Evolutionary conservation across 1,140 invertebrate genomes (phyloP).

Genomic region (Dinoponera quadriceps): DNA sequence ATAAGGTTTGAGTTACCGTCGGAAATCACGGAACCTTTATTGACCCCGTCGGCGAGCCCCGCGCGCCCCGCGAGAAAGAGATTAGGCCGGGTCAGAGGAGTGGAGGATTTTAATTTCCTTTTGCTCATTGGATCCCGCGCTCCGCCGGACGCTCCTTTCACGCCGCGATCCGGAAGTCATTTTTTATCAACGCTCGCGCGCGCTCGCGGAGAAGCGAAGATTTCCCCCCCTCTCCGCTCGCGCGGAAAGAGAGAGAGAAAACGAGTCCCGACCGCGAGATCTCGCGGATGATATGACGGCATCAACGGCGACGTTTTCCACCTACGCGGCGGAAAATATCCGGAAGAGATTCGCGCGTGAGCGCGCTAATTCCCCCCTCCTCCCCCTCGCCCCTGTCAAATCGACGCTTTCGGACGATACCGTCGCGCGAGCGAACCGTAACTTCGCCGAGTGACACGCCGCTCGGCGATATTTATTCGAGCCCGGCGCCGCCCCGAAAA

Average conservation of each 20-base stretch:
- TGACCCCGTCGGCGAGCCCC: conserved; percentile 52
- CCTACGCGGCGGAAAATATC: not conserved
- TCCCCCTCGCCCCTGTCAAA: no score
- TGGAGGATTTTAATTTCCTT: conserved; percentile 74
- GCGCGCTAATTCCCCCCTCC: conserved; percentile 26
- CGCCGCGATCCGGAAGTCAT: not conserved
- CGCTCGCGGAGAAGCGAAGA: conserved; percentile 2
- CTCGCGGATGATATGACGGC: not conserved
- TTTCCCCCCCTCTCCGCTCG: no score
- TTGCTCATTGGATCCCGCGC: conserved; percentile 23
- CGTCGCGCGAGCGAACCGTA: not conserved
- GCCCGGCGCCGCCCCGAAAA: not conserved
- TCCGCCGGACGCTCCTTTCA: conserved; percentile 24
- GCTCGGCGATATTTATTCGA: not conserved
- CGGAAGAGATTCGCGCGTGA: no score
- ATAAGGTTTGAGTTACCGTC: conserved; percentile 68
- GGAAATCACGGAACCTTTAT: conserved; percentile 76
- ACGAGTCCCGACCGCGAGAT: conserved; percentile 8
- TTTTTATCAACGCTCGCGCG: not conserved
- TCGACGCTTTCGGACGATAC: conserved; percentile 3
- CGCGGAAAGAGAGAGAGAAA: no score
- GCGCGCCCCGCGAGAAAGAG: conserved; percentile 61
- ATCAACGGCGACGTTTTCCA: not conserved
- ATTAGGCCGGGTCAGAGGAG: conserved; percentile 71
- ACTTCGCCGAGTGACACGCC: conserved; percentile 1